These are phyloP conservation scores for Pimephales promelas DNA, from an alignment of 2,113 vertebrate genomes.

Conservation along the genomic window DNA sequence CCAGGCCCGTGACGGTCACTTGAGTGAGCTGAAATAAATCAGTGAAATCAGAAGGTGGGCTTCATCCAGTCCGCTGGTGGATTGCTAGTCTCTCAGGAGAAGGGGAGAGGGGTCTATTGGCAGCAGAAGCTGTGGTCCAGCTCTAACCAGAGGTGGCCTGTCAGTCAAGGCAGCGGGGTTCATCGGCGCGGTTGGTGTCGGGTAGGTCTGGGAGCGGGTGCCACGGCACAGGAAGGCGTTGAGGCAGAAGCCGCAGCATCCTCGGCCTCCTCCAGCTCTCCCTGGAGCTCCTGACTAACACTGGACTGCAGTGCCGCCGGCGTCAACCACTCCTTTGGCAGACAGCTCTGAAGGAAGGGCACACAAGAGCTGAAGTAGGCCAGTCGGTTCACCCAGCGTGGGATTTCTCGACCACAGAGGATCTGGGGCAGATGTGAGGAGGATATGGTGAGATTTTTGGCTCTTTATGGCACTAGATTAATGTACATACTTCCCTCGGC, in stretches of 20 bases:
- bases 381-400: constrained; percentile 97
- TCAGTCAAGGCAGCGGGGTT: constrained; percentile 50
- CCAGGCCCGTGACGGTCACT: background rate
- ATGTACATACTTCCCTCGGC: background rate
- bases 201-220: constrained; percentile 77
- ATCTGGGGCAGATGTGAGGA: constrained; percentile 73
- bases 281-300: constrained; percentile 95
- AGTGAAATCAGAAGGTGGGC: constrained; percentile 18
- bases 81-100: constrained; percentile 47
- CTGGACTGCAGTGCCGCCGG: constrained; percentile 96
- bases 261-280: constrained; percentile 92
- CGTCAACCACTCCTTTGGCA: constrained; percentile 98
- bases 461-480: background rate
- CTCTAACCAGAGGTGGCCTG: constrained; percentile 22
- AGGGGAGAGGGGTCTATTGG: constrained; percentile 37
- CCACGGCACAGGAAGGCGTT: constrained; percentile 70
- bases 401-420: constrained; percentile 96
- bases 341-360: constrained; percentile 97
- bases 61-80: constrained; percentile 48
- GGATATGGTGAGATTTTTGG: background rate
- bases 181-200: constrained; percentile 89
- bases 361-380: constrained; percentile 99
- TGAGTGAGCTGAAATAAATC: background rate
- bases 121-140: constrained; percentile 40
- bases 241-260: constrained; percentile 86